Evolutionary conservation across 1,140 invertebrate species (phyloP).

Genomic region (Grapholita molesta): DNA sequence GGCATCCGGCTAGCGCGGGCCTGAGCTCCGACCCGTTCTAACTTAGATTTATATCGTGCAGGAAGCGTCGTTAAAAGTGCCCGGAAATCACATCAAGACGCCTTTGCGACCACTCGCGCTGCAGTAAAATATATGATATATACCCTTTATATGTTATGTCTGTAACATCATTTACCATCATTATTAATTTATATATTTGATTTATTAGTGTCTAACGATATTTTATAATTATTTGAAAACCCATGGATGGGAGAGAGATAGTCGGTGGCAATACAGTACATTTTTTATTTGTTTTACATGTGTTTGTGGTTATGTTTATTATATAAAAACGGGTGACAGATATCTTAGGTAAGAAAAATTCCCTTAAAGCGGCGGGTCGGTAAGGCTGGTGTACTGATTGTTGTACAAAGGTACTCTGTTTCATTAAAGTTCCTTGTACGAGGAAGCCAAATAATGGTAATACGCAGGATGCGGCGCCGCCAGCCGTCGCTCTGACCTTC

Average conservation of each 20-base stretch:
- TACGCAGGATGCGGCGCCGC: constrained; percentile 5
- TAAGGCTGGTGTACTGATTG: not conserved
- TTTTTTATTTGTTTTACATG: too few relatives aligned
- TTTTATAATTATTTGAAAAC: too few relatives aligned
- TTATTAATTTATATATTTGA: too few relatives aligned
- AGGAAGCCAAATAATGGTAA: not conserved
- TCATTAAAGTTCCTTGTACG: not conserved
- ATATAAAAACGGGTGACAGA: too few relatives aligned
- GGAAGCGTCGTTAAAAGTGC: constrained; percentile 62
- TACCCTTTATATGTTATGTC: not conserved
- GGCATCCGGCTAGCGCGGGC: not conserved
- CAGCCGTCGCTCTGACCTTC: constrained; percentile 29
- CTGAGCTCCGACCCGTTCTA: constrained; percentile 37
- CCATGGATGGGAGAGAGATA: too few relatives aligned
- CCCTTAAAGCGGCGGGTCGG: too few relatives aligned
- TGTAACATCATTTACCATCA: too few relatives aligned
- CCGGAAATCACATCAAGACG: constrained; percentile 71
- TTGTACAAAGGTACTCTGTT: not conserved
- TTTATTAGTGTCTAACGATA: too few relatives aligned
- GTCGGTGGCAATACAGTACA: too few relatives aligned
- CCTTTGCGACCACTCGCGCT: constrained; percentile 47
- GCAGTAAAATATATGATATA: constrained; percentile 35
- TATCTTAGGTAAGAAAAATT: too few relatives aligned
- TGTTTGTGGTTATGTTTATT: too few relatives aligned
- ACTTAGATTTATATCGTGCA: constrained; percentile 66